Percentiles rank a stretch among this genome's conserved stretches.
Evolutionary conservation across 2,888 invertebrate species (phyloP).

Genomic region (Andrena minutula): DNA sequence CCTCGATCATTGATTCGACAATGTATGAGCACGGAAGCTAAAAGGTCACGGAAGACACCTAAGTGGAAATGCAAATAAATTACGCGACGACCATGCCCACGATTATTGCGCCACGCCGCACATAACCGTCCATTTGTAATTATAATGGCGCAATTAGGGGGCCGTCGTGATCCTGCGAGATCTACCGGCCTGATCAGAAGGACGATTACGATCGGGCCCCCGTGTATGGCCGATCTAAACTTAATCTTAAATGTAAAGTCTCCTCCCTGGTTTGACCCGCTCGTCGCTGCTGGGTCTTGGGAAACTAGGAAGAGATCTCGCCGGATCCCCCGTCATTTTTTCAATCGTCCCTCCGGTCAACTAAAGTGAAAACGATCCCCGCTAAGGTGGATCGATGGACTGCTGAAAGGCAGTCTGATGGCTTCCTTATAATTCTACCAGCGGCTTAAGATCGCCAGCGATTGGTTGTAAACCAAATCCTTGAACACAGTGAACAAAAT

Average conservation of each 20-base stretch:
- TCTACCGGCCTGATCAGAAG: constrained; percentile 77
- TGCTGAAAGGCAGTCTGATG: constrained; percentile 28
- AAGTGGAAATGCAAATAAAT: constrained; percentile 71
- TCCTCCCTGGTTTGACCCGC: constrained; percentile 71
- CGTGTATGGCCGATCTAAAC: constrained; percentile 65
- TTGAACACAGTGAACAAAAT: background rate
- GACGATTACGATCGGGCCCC: constrained; percentile 75
- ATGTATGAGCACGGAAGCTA: constrained; percentile 57
- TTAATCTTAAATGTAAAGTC: constrained; percentile 80
- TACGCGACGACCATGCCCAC: constrained; percentile 66
- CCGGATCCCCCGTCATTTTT: constrained; percentile 24
- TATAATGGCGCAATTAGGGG: constrained; percentile 84
- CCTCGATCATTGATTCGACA: constrained; percentile 62
- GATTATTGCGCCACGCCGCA: constrained; percentile 68
- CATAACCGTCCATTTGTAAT: constrained; percentile 81
- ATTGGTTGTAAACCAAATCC: constrained; percentile 46
- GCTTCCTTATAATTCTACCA: constrained; percentile 20
- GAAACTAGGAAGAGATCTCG: constrained; percentile 72
- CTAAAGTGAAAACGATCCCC: constrained; percentile 38
- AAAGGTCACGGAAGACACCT: constrained; percentile 67
- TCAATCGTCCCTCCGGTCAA: constrained; percentile 18
- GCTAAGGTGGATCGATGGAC: constrained; percentile 27
- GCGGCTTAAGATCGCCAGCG: background rate
- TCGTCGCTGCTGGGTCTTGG: constrained; percentile 69
- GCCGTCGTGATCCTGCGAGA: constrained; percentile 81